These are phyloP conservation scores for Ochropleura plecta DNA, from an alignment of 2,888 invertebrate genomes.

Conservation along the genomic window DNA sequence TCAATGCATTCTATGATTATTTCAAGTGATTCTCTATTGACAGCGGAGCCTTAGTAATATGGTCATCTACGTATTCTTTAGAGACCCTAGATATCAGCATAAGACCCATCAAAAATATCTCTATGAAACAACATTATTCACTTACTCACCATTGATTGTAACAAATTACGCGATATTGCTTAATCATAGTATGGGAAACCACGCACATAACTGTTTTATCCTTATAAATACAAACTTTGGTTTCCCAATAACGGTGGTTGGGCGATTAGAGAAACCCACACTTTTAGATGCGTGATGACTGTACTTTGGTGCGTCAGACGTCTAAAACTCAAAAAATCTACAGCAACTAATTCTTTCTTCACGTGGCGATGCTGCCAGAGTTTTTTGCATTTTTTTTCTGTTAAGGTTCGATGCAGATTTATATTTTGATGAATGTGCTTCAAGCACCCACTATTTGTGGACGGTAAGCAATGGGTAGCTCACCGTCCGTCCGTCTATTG, in stretches of 20 bases:
- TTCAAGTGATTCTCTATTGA: background rate
- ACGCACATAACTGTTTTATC: conserved; percentile 8
- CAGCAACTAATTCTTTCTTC: background rate
- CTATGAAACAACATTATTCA: conserved; percentile 20
- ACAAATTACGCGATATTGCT: conserved; percentile 9
- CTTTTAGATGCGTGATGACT: conserved; percentile 22
- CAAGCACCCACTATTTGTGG: too few relatives aligned
- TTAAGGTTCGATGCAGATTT: too few relatives aligned
- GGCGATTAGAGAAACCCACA: conserved; percentile 50
- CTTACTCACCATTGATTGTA: conserved; percentile 2
- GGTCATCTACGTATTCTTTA: background rate
- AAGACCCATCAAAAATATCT: background rate
- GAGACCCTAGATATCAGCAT: background rate
- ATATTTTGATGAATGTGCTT: too few relatives aligned
- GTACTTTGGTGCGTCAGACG: conserved; percentile 16
- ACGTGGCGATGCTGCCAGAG: background rate
- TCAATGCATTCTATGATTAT: background rate
- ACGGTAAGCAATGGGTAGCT: too few relatives aligned
- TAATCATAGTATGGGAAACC: conserved; percentile 7
- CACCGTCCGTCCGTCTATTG: too few relatives aligned
- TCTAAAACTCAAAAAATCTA: background rate
- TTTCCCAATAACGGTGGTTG: conserved; percentile 39
- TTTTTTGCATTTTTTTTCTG: background rate
- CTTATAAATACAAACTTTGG: conserved; percentile 24
- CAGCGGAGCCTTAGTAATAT: background rate